Base-by-base conservation (phyloP, 1,140 invertebrate species). In the Drosophila pseudoananassae region DNA sequence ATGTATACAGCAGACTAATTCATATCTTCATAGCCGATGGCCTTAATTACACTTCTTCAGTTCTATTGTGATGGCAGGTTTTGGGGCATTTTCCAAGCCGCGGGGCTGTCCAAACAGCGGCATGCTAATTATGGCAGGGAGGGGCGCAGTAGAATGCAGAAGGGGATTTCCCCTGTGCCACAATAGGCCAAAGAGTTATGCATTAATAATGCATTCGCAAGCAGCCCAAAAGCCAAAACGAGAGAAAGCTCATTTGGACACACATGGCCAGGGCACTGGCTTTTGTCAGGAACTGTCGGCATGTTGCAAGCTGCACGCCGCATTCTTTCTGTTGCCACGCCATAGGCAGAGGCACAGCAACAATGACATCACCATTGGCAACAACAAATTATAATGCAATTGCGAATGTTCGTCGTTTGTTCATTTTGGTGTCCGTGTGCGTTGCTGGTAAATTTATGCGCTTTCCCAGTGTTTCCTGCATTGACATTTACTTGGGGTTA, bases 401-500 rank as follows among this genome's bases (percentile, higher is more conserved):
- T 85, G 72, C 72, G 75, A 66, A 75, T 76, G 52, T 33, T 36
- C 59, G 36, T 72, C 70, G 68, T 61, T 73, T 72, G 53, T 52
- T 60, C 49, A 33, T 25, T 40, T 31, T 40, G 29, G 31, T 43
- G n/a, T 33, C n/a, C 40, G 46, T 15, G 9, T 47, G 27, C 53
- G 15, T 17, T 20, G 45, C 55, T 31, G 69, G 47, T 38, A 55
- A 85, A 84, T 84, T 80, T 85, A 87, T 85, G 82, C 49, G 46
- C 50, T 59, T 69, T 81, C 63, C 17, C 45, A 63, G 74, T 68
- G 58, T 81, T 87, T 87, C 78, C 80, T 80, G 74, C 74, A 85
- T 85, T 78, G 82, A 87, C 82, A 85, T 87, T 85, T 85, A 87
- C 82, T 85, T 85, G 82, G 68, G 78, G 63, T 84, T 80, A 77